phyloP scores from a whole-genome alignment of 2,797 vertebrate species.

The Ispidina picta region DNA sequence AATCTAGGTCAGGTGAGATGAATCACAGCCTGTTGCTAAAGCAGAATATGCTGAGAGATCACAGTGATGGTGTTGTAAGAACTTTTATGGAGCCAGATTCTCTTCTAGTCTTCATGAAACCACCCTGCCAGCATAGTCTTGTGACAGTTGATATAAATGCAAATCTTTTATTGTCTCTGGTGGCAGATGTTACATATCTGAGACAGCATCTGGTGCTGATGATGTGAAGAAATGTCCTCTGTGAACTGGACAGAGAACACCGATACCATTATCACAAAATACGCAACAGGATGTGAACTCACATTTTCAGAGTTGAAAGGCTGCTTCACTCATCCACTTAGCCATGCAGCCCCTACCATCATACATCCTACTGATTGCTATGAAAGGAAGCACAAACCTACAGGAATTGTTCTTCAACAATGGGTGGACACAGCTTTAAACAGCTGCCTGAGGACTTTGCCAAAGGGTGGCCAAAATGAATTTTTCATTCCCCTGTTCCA shows the following conservation, averaged over 20 bases:
- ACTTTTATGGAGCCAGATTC: not conserved
- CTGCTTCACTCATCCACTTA: not conserved
- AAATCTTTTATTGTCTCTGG: not conserved
- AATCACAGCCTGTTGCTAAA: not conserved
- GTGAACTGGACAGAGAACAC: slow-evolving; percentile 26
- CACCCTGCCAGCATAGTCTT: not conserved
- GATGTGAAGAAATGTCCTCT: slow-evolving; percentile 5
- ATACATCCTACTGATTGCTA: slow-evolving; percentile 6
- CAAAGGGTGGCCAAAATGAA: slow-evolving; percentile 31
- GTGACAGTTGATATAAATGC: not conserved
- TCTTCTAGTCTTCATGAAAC: not conserved
- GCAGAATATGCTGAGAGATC: not conserved
- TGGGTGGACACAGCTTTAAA: slow-evolving; percentile 34
- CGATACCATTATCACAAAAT: not conserved
- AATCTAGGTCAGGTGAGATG: not conserved
- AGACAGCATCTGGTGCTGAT: slow-evolving; percentile 20
- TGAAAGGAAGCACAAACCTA: slow-evolving; percentile 33
- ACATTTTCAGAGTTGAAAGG: slow-evolving; percentile 28
- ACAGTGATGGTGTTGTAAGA: not conserved
- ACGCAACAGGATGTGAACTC: slow-evolving; percentile 35
- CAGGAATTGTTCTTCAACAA: not conserved
- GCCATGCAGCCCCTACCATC: not conserved
- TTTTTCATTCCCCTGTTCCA: slow-evolving; percentile 46
- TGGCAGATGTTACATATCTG: slow-evolving; percentile 1
- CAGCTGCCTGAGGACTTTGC: slow-evolving; percentile 43